Conservation (phyloP, 2,113 vertebrate genomes). For the Barnardius zonarius region DNA sequence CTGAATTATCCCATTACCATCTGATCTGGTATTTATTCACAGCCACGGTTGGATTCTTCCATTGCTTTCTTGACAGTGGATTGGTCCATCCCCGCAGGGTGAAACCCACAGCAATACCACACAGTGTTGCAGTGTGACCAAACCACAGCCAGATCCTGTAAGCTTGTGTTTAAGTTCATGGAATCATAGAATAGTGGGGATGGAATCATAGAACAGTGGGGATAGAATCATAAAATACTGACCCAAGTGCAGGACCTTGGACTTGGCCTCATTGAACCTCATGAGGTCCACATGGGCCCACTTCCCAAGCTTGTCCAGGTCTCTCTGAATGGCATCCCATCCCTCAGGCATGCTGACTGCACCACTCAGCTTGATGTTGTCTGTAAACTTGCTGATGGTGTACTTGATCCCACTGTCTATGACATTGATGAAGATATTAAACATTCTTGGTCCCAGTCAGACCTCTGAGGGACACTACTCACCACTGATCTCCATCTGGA, state of each 20-base stretch:
- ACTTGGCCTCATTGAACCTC: background rate
- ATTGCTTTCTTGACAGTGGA: background rate
- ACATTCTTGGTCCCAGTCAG: background rate
- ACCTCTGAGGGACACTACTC: background rate
- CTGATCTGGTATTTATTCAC: background rate
- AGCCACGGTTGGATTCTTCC: background rate
- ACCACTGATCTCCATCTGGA: background rate
- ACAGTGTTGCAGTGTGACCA: background rate
- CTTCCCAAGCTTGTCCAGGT: background rate
- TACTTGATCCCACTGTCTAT: background rate
- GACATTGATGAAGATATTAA: background rate
- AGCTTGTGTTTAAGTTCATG: background rate
- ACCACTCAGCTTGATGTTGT: background rate
- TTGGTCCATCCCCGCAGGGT: background rate
- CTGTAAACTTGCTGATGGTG: background rate
- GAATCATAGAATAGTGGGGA: background rate
- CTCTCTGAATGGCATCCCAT: background rate
- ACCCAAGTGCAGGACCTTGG: no score
- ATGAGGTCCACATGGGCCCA: background rate
- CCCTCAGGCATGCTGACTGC: background rate
- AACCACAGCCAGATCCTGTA: background rate
- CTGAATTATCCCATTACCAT: background rate
- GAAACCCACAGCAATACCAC: background rate
- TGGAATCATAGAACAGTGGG: background rate
- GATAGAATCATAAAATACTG: background rate